Percentiles rank a stretch among this genome's conserved stretches.
These are phyloP conservation scores for Cephus sareptanus DNA, from an alignment of 2,888 invertebrate species.

Conservation along the genomic window DNA sequence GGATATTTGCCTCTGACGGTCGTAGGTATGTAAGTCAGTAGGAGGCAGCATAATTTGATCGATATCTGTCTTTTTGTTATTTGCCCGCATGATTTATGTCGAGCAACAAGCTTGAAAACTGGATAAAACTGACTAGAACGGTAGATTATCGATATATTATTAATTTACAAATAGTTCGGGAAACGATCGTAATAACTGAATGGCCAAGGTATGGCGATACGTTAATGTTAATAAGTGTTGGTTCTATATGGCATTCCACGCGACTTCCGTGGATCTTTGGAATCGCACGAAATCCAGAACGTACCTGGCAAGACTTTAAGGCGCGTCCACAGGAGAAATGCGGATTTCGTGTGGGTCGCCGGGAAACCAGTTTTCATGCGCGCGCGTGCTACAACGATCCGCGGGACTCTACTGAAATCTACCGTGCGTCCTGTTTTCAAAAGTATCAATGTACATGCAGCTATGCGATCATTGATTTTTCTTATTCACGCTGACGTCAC, in stretches of 20 bases:
- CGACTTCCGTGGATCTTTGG: background rate
- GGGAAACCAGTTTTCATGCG: conserved; percentile 1
- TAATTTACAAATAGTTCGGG: no score
- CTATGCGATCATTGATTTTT: background rate
- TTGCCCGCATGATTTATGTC: background rate
- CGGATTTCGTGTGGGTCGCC: background rate
- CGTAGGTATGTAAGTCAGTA: background rate
- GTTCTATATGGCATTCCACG: background rate
- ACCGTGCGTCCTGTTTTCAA: background rate
- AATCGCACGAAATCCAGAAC: background rate
- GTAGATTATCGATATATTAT: background rate
- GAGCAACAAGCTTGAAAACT: background rate
- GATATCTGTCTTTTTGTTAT: background rate
- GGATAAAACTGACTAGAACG: background rate
- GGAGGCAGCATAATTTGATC: background rate
- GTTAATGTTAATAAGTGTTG: background rate
- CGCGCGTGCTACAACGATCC: conserved; percentile 4
- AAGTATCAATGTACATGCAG: background rate
- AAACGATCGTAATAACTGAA: no score
- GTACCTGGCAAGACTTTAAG: background rate
- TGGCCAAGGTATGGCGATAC: background rate
- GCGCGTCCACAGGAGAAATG: background rate
- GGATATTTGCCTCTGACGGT: background rate
- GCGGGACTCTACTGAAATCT: background rate
- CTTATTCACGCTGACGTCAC: background rate